Base-by-base conservation (phyloP, 2,113 vertebrate genomes). In the Cinclus mexicanus region DNA sequence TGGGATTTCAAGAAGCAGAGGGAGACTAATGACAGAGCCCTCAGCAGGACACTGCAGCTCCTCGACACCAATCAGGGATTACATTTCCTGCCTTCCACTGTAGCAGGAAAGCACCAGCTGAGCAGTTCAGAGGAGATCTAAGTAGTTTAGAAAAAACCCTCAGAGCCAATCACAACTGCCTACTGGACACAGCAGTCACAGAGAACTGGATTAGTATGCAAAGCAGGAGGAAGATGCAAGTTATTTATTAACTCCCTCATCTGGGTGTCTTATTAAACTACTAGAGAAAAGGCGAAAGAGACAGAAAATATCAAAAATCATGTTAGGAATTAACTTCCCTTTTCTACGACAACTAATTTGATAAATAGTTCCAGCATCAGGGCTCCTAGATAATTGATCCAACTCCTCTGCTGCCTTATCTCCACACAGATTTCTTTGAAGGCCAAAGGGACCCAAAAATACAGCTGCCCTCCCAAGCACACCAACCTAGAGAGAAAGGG, bases 21-120 rank as follows among this genome's bases (percentile, higher is more conserved):
- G 67, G 75, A 94, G 67, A 94, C 83, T 96, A 86, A 95, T 89
- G 88, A 89, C 47, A 86, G 85, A 93, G 56, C 25, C 88, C 93
- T 90, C 95, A 92, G 91, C 91, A 96, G 95, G 93, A 75, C 89
- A 81, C 76, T 75, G 64, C 88, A 90, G 71, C 76, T 95, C 76
- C 83, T 89, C 12, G 0, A 96, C 94, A 94, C 93, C 93, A 95
- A 94, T 96, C 94, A 93, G 79, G 86, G 83, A 93, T 95, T 93
- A 81, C 76, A 93, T 92, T 95, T 96, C 90, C 82, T 96, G 64
- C 75, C 39, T 95, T 91, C 71, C 64, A 80, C 52, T 81, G 76
- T 79, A 94, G 90, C 87, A 86, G 75, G 83, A 94, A 93, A 95
- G 71, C 85, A 83, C 79, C 2, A 12, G 68, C 93, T 94, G 92